Evolutionary conservation across 53 echinoderm and acorn worm genomes (phyloP), one percentile per base, ranked within the genome.

Genomic region (Mesocentrotus franciscanus): DNA sequence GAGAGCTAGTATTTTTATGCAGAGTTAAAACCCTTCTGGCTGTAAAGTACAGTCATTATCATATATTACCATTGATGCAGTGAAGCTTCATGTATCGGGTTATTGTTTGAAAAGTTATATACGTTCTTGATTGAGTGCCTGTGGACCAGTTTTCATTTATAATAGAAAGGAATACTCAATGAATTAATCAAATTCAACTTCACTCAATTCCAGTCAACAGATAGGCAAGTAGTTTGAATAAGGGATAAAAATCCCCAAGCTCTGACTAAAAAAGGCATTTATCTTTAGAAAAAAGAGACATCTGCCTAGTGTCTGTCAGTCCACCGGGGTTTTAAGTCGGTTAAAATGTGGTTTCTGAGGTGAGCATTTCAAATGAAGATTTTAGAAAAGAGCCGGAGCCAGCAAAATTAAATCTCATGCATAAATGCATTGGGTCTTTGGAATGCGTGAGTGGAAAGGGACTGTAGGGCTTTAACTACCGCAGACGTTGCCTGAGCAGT

Each of bases 401-500:
- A 90, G 29, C 90, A 90, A 59, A 60, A 90, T 90, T 90, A 90
- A 90, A 90, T 90, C 90, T 90, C 90, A 90, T 90, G 90, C 90
- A 90, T 90, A 60, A 90, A 90, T 90, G 90, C 90, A 90, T 90
- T 90, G 60, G 90, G 90, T 90, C 60, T 58, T 90, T 60, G 12
- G 15, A 78, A 30, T 60, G 90, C 20, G 59, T 20, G 18, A 81
- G 81, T 81, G 16, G 81, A 81, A 20, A 42, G 42, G 22, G 81
- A 81, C 36, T 81, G 81, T 39, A 81, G 42, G 81, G 42, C 81
- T 81, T 81, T 33, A 76, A 33, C 76, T 76, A 76, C 76, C 76
- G 33, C 76, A 76, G 33, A 76, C 33, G 76, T 76, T 76, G 76
- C 76, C 76, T 76, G 20, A 81, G 81, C 81, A 42, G 20, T 39